Evolutionary conservation across 2,113 vertebrate species (phyloP), one percentile per base, ranked within the genome.

Genomic region (Athene cunicularia): DNA sequence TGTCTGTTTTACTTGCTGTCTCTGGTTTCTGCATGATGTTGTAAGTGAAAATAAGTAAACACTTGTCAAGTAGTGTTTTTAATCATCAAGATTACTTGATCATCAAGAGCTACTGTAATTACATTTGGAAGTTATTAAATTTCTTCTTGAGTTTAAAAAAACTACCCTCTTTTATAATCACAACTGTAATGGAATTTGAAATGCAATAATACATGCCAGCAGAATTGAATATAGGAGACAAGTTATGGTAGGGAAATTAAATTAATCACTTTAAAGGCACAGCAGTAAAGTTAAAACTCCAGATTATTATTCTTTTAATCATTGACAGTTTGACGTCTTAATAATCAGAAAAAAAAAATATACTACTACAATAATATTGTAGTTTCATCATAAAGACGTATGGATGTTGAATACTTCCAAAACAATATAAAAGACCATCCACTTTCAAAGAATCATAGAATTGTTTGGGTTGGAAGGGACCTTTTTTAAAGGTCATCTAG

Each of bases 141-240:
- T 95, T 45, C 47, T 67, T 92, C 74, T 95, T 50, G 43, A 96
- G 33, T 81, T 85, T 87, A 50, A 86, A 90, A 84, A 94, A 67
- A 7, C 16, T 59, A 72, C 14, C 30, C 13, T 81, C 41, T 87
- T 92, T 81, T 86, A 82, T 53, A 94, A 93, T 92, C 62, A 89
- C 52, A 62, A 58, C 12, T 79, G 86, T 55, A 91, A 92, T 55
- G 47, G 59, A 85, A 88, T 76, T 82, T 92, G 66, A 95, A 80
- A 96, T 62, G 14, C 10, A 86, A 12, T 62, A 83, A 94, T 75
- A 76, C 22, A 79, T 76, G 64, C 56, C 73, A 88, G 70, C 76
- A 80, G 21, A 95, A 62, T 9, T 95, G 27, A 97, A 68, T 37
- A 83, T n/a, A 95, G 59, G 52, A 94, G 96, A 77, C 35, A 92